A percentile compares a stretch with the other conserved stretches of the same genome.
These are phyloP conservation scores for Diacarnus erythraeanus DNA, from an alignment of 37 sponge, comb jelly and placozoan genomes.

Conservation along the genomic window DNA sequence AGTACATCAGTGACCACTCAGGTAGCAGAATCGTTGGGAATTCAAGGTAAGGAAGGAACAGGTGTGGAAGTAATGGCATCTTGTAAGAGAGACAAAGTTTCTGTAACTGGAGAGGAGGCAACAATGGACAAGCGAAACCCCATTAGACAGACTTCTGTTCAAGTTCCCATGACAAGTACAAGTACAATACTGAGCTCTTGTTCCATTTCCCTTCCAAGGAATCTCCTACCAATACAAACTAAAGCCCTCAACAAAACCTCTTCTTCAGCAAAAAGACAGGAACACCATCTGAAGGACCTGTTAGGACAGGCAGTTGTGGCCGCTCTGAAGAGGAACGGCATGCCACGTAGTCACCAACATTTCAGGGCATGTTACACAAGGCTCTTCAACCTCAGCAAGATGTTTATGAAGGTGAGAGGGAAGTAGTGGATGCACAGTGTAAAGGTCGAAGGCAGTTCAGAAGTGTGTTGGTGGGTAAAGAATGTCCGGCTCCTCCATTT, in stretches of 20 bases:
- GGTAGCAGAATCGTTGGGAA: too few relatives aligned
- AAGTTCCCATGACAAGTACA: not conserved
- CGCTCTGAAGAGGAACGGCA: slow-evolving; percentile 40
- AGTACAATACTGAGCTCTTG: not conserved
- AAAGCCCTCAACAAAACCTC: not conserved
- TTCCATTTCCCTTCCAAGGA: too few relatives aligned
- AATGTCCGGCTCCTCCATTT: too few relatives aligned
- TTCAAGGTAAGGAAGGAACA: too few relatives aligned
- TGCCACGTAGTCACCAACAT: slow-evolving; percentile 33
- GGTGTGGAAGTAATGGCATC: too few relatives aligned
- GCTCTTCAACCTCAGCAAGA: slow-evolving; percentile 68
- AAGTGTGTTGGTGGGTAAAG: too few relatives aligned
- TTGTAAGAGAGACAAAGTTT: too few relatives aligned
- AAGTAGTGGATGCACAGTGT: not conserved
- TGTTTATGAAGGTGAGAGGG: slow-evolving; percentile 51
- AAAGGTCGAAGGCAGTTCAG: not conserved
- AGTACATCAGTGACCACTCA: too few relatives aligned
- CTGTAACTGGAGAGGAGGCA: not conserved
- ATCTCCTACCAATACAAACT: slow-evolving; percentile 7
- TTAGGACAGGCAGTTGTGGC: slow-evolving; percentile 44
- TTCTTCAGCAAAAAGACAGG: not conserved
- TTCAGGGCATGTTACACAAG: slow-evolving; percentile 62
- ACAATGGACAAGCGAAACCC: not conserved
- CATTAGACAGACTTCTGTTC: not conserved
- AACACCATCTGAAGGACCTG: not conserved